Evolutionary conservation across 2,888 invertebrate genomes (phyloP).

Genomic region (Lasioglossum leucozonium): DNA sequence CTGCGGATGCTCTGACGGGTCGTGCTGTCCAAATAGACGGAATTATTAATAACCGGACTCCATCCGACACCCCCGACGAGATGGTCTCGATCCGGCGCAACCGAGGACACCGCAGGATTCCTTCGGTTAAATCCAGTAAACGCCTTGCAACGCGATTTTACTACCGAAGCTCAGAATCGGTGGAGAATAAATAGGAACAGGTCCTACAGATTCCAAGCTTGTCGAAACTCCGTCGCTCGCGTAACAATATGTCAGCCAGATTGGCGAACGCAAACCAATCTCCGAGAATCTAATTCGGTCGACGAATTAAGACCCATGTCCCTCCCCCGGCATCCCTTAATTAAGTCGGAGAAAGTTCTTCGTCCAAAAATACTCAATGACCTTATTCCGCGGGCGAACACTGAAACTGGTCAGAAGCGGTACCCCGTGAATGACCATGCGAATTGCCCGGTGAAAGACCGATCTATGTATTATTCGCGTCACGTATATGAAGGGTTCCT

Average conservation of each 20-base stretch:
- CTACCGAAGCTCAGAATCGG: neutral
- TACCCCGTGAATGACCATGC: neutral
- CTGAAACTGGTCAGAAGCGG: neutral
- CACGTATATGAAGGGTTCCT: slow-evolving; percentile 33
- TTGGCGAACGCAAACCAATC: neutral
- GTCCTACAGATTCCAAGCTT: neutral
- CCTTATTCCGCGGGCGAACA: slow-evolving; percentile 28
- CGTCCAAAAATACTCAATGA: slow-evolving; percentile 39
- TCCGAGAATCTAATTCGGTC: slow-evolving; percentile 13
- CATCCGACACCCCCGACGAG: neutral
- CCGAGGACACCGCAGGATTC: neutral
- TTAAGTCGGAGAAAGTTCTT: slow-evolving; percentile 23
- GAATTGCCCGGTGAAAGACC: neutral
- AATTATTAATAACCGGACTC: slow-evolving; percentile 17
- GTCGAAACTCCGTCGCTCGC: neutral
- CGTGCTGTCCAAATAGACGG: slow-evolving; percentile 32
- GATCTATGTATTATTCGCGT: slow-evolving; percentile 27
- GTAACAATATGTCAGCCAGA: neutral
- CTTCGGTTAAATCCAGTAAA: neutral
- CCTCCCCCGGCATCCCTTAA: neutral
- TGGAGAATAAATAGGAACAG: neutral
- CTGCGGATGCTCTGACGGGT: slow-evolving; percentile 49
- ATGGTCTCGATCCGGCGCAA: neutral
- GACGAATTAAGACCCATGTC: slow-evolving; percentile 13
- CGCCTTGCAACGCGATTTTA: neutral